phyloP scores from a whole-genome alignment of 1,140 invertebrate species.

The Apolygus lucorum region DNA sequence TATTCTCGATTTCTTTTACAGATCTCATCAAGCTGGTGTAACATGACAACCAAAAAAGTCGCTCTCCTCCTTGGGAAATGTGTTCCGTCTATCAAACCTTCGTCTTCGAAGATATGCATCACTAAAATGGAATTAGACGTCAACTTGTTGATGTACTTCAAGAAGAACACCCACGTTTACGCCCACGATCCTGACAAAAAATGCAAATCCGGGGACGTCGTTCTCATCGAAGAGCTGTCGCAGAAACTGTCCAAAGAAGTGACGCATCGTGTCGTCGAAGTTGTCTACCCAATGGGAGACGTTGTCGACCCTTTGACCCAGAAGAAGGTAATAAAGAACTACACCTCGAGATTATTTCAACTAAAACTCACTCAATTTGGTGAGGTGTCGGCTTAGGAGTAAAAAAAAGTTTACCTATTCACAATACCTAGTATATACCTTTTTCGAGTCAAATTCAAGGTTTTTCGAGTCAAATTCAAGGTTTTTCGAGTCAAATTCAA shows the following conservation, averaged over 20 bases:
- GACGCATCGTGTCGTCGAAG: conserved; percentile 65
- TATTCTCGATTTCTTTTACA: too few species aligned
- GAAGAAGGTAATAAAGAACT: too few species aligned
- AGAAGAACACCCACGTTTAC: conserved; percentile 56
- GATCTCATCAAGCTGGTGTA: too few species aligned
- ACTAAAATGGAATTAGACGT: conserved; percentile 58
- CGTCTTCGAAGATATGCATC: conserved; percentile 64
- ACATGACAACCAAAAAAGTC: not conserved
- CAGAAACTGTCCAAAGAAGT: conserved; percentile 63
- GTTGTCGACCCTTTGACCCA: conserved; percentile 72
- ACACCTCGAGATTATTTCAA: conserved; percentile 56
- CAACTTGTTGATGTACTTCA: conserved; percentile 65
- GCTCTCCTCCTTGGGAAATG: conserved; percentile 51
- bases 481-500: too few species aligned
- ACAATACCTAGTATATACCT: too few species aligned
- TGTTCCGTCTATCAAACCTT: conserved; percentile 59
- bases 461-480: too few species aligned
- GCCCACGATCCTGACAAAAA: conserved; percentile 65
- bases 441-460: too few species aligned
- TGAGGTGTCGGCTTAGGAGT: not conserved
- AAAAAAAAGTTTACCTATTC: not conserved
- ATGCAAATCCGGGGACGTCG: conserved; percentile 72
- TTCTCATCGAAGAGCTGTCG: conserved; percentile 63
- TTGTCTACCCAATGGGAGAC: conserved; percentile 73
- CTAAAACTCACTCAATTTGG: conserved; percentile 35